phyloP scores from a whole-genome alignment of 1,140 invertebrate genomes.

The Agrypnia vestita region DNA sequence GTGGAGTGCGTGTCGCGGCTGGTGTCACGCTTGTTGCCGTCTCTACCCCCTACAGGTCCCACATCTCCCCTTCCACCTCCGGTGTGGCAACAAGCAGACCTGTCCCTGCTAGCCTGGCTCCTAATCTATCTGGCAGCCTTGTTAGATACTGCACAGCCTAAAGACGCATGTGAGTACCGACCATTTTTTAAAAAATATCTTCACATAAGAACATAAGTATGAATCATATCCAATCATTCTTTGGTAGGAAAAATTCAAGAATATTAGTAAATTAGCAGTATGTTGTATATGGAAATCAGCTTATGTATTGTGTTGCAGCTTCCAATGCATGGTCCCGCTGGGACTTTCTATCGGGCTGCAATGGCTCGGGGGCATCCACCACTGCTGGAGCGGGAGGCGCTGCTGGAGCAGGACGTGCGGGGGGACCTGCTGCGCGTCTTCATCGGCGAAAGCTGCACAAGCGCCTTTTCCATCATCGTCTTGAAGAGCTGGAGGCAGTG shows the following conservation, averaged over 20 bases:
- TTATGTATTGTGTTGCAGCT: constrained; percentile 54
- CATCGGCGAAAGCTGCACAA: constrained; percentile 82
- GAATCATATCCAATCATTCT: no score
- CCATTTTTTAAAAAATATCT: background rate
- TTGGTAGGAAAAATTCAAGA: no score
- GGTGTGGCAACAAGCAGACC: constrained; percentile 71
- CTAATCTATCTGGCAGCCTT: constrained; percentile 85
- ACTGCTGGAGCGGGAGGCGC: constrained; percentile 56
- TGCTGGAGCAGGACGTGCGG: constrained; percentile 65
- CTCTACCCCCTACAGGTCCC: constrained; percentile 60
- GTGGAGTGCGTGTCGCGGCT: constrained; percentile 69
- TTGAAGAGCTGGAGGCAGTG: constrained; percentile 80
- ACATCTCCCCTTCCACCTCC: constrained; percentile 53
- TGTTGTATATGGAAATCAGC: background rate
- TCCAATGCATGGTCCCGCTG: constrained; percentile 74
- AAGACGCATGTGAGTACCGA: constrained; percentile 66
- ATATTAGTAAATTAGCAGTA: no score
- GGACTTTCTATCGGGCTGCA: constrained; percentile 85
- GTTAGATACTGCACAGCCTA: constrained; percentile 76
- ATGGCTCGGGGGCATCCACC: constrained; percentile 49
- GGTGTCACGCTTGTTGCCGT: constrained; percentile 69
- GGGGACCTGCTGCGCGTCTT: constrained; percentile 69
- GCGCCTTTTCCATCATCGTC: constrained; percentile 81
- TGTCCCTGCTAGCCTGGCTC: constrained; percentile 85
- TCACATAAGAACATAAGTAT: background rate